phyloP scores from a whole-genome alignment of 2,888 invertebrate genomes.

The Eudemis profundana region DNA sequence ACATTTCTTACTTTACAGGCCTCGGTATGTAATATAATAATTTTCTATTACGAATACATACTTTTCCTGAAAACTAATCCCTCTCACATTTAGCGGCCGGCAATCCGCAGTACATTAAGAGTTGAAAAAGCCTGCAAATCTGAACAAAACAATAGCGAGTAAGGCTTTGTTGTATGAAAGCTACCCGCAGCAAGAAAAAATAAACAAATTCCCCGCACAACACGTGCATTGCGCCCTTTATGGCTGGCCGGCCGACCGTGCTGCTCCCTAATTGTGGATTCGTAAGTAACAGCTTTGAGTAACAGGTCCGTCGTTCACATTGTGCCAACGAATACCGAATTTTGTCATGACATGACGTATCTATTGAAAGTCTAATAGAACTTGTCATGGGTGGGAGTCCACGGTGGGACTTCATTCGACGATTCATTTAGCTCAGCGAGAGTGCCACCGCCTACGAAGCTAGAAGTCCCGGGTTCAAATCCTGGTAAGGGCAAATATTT shows the following conservation, averaged over 20 bases:
- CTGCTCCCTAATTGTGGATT: constrained; percentile 35
- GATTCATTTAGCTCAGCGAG: too few relatives aligned
- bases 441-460: too few relatives aligned
- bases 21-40: too few relatives aligned
- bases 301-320: constrained; percentile 18
- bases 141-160: constrained; percentile 42
- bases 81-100: not conserved
- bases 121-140: constrained; percentile 36
- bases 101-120: constrained; percentile 19
- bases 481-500: too few relatives aligned
- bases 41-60: constrained; percentile 3
- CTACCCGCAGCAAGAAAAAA: constrained; percentile 52
- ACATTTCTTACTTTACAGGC: too few relatives aligned
- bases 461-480: too few relatives aligned
- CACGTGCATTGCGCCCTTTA: constrained; percentile 42
- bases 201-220: constrained; percentile 50
- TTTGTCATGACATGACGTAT: too few relatives aligned
- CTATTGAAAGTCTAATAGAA: too few relatives aligned
- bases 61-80: not conserved
- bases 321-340: not conserved
- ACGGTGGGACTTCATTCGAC: too few relatives aligned
- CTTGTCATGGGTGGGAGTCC: too few relatives aligned
- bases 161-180: constrained; percentile 47
- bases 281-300: constrained; percentile 22
- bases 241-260: constrained; percentile 32